phyloP scores from a whole-genome alignment of 2,888 invertebrate genomes.

The Dendrolimus houi region DNA sequence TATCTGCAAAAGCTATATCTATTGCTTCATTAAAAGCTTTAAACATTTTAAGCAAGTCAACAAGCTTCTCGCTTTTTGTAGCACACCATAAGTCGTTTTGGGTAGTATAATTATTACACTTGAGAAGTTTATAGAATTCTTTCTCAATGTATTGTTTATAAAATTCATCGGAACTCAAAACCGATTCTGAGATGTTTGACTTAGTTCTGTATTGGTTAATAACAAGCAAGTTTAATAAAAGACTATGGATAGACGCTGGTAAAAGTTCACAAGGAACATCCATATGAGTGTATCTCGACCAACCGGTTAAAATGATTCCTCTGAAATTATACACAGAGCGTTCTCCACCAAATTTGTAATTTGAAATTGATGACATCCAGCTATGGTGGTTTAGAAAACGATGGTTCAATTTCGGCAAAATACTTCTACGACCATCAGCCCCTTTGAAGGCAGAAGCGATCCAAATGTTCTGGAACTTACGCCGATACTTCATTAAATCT shows the following conservation, averaged over 20 bases:
- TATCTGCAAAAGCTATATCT: conserved; percentile 11
- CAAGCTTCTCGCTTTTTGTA: conserved; percentile 26
- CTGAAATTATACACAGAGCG: conserved; percentile 49
- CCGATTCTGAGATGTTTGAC: background rate
- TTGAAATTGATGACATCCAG: conserved; percentile 79
- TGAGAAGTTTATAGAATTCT: conserved; percentile 19
- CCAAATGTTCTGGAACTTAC: conserved; percentile 82
- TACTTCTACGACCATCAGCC: conserved; percentile 72
- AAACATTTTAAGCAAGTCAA: conserved; percentile 14
- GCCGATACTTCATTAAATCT: conserved; percentile 34
- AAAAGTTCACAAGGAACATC: conserved; percentile 79
- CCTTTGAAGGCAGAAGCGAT: conserved; percentile 92
- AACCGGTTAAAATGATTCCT: conserved; percentile 83
- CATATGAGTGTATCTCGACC: conserved; percentile 83
- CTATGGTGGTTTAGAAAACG: conserved; percentile 83
- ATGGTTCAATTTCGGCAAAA: conserved; percentile 72
- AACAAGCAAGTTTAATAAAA: conserved; percentile 75
- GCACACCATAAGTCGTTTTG: conserved; percentile 20
- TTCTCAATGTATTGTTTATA: conserved; percentile 19
- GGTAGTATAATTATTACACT: conserved; percentile 14
- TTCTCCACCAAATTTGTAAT: conserved; percentile 58
- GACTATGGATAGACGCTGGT: conserved; percentile 78
- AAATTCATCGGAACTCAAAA: conserved; percentile 13
- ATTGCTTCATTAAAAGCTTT: conserved; percentile 13
- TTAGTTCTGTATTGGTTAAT: conserved; percentile 41